Conservation (phyloP, 2,888 invertebrate genomes). For the Drosophila dives region DNA sequence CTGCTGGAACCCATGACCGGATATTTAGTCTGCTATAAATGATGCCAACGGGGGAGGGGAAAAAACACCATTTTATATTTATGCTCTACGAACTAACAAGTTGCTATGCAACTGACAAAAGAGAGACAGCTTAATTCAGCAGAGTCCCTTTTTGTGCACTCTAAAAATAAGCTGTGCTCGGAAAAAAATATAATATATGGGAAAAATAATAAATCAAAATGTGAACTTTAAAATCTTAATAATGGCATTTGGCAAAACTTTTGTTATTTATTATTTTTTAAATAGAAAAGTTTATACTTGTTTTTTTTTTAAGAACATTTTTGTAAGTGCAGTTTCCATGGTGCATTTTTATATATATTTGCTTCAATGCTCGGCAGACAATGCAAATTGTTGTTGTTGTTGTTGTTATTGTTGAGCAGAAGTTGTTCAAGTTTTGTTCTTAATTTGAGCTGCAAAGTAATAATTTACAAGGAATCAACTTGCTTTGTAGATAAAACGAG, state of each 20-base stretch:
- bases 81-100: slow-evolving; percentile 1
- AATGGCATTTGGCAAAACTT: no score
- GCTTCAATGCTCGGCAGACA: background rate
- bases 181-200: background rate
- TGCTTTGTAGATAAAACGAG: background rate
- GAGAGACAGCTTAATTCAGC: background rate
- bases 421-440: background rate
- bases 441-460: background rate
- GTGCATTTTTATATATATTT: background rate
- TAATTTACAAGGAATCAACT: background rate
- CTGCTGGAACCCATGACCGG: background rate
- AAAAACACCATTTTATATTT: background rate
- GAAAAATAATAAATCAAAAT: background rate
- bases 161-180: background rate
- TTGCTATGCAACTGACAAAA: background rate
- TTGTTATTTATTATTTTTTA: no score
- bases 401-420: background rate
- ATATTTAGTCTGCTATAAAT: background rate
- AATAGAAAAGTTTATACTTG: background rate
- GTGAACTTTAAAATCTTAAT: background rate
- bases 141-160: background rate
- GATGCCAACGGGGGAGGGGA: background rate
- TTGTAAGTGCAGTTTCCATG: background rate
- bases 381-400: slow-evolving; percentile 2
- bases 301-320: background rate